phyloP scores from a whole-genome alignment of 2,113 vertebrate genomes.

The Cyphomyrus discorhynchus region DNA sequence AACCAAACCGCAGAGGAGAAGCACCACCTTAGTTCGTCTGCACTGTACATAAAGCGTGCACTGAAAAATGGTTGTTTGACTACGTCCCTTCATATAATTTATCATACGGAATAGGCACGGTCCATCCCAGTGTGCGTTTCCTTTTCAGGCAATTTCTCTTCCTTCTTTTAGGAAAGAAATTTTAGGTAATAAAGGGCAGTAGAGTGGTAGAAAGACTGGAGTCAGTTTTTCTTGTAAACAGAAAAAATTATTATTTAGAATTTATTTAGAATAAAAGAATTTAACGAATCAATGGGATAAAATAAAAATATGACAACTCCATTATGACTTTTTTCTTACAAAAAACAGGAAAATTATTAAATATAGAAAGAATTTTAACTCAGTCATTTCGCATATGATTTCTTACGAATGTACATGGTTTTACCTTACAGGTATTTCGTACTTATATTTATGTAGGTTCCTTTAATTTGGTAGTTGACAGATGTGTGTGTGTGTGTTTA shows the following conservation, averaged over 20 bases:
- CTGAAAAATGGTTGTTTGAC: constrained; percentile 29
- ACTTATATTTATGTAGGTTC: not conserved
- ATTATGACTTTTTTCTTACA: not conserved
- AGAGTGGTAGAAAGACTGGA: not conserved
- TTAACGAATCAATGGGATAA: not conserved
- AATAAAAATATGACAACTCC: constrained; percentile 6
- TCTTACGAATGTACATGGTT: not conserved
- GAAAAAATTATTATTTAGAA: not conserved
- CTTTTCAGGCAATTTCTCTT: not conserved
- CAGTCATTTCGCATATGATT: not conserved
- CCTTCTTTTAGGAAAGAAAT: constrained; percentile 7
- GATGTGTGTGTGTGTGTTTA: not conserved
- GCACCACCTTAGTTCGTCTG: constrained; percentile 40
- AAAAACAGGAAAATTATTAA: not conserved
- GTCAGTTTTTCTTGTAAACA: constrained; percentile 14
- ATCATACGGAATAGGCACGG: not conserved
- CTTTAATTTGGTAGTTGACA: not conserved
- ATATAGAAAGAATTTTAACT: not conserved
- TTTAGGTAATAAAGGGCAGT: not conserved
- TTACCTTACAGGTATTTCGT: not conserved
- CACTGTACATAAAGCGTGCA: not conserved
- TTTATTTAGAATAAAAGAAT: constrained; percentile 10
- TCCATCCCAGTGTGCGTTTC: not conserved
- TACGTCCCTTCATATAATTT: not conserved
- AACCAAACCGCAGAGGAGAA: constrained; percentile 15